Conservation (phyloP, 2,797 vertebrate genomes). For the Propithecus deckenii region DNA sequence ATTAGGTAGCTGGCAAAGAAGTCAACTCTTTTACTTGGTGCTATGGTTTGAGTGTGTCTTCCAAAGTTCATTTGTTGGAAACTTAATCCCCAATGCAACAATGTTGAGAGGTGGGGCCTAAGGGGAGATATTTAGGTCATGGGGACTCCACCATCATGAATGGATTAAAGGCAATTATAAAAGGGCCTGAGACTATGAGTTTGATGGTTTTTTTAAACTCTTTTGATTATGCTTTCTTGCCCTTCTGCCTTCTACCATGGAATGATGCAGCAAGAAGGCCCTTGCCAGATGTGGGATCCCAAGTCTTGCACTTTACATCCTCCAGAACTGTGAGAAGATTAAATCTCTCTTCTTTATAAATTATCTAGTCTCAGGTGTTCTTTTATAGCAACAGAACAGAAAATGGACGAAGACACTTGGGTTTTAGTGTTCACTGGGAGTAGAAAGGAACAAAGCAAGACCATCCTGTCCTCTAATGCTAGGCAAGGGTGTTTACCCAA, state of each 20-base stretch:
- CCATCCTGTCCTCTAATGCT: not conserved
- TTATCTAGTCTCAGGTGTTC: not conserved
- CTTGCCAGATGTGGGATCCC: not conserved
- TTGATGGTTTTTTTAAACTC: not conserved
- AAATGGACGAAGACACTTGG: not conserved
- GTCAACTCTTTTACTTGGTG: not conserved
- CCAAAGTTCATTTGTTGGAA: not conserved
- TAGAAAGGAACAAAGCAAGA: not conserved
- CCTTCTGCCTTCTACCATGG: not conserved
- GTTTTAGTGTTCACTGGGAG: not conserved
- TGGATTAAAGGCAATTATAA: not conserved
- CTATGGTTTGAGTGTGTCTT: not conserved
- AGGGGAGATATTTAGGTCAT: not conserved
- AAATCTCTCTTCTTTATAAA: not conserved
- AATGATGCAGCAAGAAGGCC: not conserved
- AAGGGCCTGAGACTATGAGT: not conserved
- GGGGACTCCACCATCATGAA: not conserved
- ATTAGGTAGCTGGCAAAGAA: not conserved
- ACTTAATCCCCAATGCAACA: not conserved
- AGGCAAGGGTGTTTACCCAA: not conserved
- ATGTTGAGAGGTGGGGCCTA: not conserved
- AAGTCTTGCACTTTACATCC: not conserved
- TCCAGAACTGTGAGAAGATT: not conserved
- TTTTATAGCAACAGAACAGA: not conserved
- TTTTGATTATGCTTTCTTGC: not conserved